A percentile compares a stretch with the other conserved stretches of the same genome.
Conservation (phyloP, 2,888 invertebrate genomes). For the Miltochrista miniata region DNA sequence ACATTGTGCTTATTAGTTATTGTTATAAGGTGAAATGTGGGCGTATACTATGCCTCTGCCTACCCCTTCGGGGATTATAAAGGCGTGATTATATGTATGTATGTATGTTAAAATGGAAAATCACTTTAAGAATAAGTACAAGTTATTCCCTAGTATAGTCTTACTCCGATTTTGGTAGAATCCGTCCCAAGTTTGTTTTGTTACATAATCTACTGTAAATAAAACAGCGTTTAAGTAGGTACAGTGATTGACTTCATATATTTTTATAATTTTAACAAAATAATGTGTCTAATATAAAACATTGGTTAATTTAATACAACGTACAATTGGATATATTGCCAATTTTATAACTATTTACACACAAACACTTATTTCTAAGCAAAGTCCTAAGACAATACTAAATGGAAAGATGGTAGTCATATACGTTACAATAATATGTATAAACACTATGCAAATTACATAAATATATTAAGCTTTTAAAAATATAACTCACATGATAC, state of each 20-base stretch:
- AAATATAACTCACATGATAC: background rate
- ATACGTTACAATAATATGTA: conserved; percentile 5
- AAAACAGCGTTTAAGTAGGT: conserved; percentile 1
- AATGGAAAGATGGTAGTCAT: conserved; percentile 13
- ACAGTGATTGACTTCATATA: conserved; percentile 25
- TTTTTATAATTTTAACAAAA: conserved; percentile 20
- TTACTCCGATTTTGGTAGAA: too few relatives aligned
- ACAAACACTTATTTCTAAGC: conserved; percentile 22
- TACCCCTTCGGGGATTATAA: too few relatives aligned
- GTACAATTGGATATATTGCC: conserved; percentile 12
- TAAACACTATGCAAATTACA: background rate
- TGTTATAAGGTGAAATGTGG: too few relatives aligned
- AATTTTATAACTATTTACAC: conserved; percentile 21
- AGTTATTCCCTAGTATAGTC: too few relatives aligned
- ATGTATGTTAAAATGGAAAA: too few relatives aligned
- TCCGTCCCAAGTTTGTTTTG: background rate
- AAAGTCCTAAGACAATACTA: conserved; percentile 19
- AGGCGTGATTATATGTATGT: too few relatives aligned
- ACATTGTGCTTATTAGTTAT: too few relatives aligned
- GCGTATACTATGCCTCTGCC: too few relatives aligned
- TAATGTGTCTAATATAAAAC: conserved; percentile 29
- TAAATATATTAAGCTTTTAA: background rate
- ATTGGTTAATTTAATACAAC: conserved; percentile 21
- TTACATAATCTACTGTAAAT: background rate
- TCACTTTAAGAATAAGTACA: too few relatives aligned